phyloP scores from a whole-genome alignment of 1,140 invertebrate genomes.

The Octopus sinensis region DNA sequence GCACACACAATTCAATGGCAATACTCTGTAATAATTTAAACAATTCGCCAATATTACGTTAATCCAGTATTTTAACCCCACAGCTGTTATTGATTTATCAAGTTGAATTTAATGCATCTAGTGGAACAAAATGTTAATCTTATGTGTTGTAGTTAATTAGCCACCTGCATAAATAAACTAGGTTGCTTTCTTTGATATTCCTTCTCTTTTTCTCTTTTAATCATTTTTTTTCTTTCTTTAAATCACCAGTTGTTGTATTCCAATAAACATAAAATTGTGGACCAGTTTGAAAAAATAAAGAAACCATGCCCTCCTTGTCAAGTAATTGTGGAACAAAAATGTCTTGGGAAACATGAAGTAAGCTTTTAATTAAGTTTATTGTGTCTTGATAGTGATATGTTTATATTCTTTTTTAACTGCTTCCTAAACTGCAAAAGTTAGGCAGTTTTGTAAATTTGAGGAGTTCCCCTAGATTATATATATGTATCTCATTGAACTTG shows the following conservation, averaged over 20 bases:
- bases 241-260: constrained; percentile 66
- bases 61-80: background rate
- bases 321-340: constrained; percentile 70
- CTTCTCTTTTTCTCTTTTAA: background rate
- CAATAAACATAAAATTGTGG: constrained; percentile 65
- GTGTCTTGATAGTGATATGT: background rate
- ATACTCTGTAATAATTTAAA: too few species aligned
- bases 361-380: constrained; percentile 1
- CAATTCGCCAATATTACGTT: background rate
- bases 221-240: constrained; percentile 17
- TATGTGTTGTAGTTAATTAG: background rate
- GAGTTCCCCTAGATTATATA: too few species aligned
- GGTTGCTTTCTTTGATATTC: background rate
- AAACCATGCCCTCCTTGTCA: constrained; percentile 63
- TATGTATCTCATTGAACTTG: background rate
- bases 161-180: background rate
- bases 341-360: constrained; percentile 78
- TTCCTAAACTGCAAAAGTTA: background rate
- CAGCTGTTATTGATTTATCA: background rate
- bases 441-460: background rate
- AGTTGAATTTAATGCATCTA: background rate
- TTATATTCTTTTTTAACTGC: background rate
- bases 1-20: too few species aligned
- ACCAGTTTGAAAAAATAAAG: constrained; percentile 65
- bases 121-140: background rate